Base-by-base conservation (phyloP, 2,113 vertebrate species). In the Clarias batrachus region DNA sequence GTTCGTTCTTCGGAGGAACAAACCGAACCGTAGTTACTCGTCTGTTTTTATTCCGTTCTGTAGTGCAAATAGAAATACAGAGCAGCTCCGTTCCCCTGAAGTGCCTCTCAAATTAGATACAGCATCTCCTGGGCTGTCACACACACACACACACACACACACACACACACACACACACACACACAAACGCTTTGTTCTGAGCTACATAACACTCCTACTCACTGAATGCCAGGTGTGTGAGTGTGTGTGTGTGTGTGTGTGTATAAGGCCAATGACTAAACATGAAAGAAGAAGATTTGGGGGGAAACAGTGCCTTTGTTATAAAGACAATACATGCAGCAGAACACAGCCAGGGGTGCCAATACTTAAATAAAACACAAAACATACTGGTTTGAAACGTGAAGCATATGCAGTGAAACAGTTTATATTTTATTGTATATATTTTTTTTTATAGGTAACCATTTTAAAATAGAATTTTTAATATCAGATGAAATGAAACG, bases 191-290 rank as follows among this genome's bases (percentile, higher is more conserved):
- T 73, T 73, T 73, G 71, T 73, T 73, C 71, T 48, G 73, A 54
- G 52, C 74, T 27, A 12, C 52, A 27, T 9, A 27, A 57, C 52
- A 17, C 74, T 17, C 19, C 23, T 71, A 30, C 74, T 48, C 76
- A 57, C 73, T 73, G 68, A 77, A 8, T 60, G 30, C 27, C 56
- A 30, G 65, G 37, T 68, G 78, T 48, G 87, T 85, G 54, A 76
- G 86, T 87, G 79, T 71, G 86, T 88, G 88, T 70, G 77, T 86
- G 82, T 77, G 66, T 60, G 76, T 74, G 17, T 84, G 13, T 78
- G 37, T 80, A 25, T 41, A 25, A 48, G 7, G 23, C 12, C 30
- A 66, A 3, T 23, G 33, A 73, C 33, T 73, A 41, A 37, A 11
- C 68, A 71, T 30, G 21, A 77, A 56, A 54, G 25, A 16, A 52